Evolutionary conservation across 2,113 vertebrate species (phyloP), one percentile per base, ranked within the genome.

Genomic region (Hydrochoerus hydrochaeris): DNA sequence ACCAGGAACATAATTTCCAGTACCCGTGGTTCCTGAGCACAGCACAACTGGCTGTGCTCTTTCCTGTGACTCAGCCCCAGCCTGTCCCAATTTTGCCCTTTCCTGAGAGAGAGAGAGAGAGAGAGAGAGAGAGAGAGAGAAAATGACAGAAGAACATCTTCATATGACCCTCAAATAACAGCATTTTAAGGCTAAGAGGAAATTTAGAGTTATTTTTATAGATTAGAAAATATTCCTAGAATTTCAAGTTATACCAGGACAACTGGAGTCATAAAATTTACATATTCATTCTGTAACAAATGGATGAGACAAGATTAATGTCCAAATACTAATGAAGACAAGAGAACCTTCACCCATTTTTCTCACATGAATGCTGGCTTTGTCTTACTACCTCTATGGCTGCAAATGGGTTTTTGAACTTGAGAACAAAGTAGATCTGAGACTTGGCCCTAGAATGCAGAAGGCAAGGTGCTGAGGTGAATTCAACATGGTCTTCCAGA

Each of bases 111-210:
- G 60, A 96, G 73, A 57, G 46, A 49, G 46, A 49, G 46, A 49
- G 46, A 49, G 46, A 49, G 46, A 49, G 46, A 49, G 46, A 49
- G 24, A 89, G 60, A 88, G 58, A 67, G 65, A 96, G 73, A 57
- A 75, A 60, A 83, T 54, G 32, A 63, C 60, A 88, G 63, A 84
- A 71, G 90, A 89, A 17, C 30, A 41, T 78, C 44, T 87, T 87
- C 35, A 38, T 44, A 49, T 52, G 44, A 85, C 14, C 26, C 41
- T 94, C 9, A 1, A 73, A 82, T 90, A 65, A 85, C 54, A 81
- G 35, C 80, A 81, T 89, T 95, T 85, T 93, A 88, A 57, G 84
- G 65, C 60, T 30, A 52, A 95, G 60, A 81, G 91, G 67, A 91
- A 85, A 90, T 20, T 49, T 41, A 73, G 30, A 85, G 16, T 11